These are phyloP conservation scores for Piprites chloris DNA, from an alignment of 2,113 vertebrate species.

Conservation along the genomic window DNA sequence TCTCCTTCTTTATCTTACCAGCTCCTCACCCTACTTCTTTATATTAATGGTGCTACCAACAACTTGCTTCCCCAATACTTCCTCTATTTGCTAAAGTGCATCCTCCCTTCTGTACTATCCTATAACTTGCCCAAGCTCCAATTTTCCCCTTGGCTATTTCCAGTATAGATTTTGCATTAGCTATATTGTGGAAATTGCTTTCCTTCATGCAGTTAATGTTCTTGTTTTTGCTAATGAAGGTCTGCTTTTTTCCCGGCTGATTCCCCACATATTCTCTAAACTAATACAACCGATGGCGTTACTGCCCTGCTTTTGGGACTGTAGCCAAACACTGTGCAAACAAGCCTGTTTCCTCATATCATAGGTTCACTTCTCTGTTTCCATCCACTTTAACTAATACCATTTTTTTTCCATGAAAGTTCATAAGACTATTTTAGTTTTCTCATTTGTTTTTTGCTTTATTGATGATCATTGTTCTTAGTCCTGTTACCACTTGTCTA, in stretches of 20 bases:
- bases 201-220: constrained; percentile 18
- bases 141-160: not conserved
- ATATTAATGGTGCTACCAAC: not conserved
- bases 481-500: not conserved
- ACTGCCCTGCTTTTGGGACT: not conserved
- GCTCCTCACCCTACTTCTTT: not conserved
- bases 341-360: not conserved
- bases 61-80: not conserved
- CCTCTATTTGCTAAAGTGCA: not conserved
- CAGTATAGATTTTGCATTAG: not conserved
- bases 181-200: constrained; percentile 15
- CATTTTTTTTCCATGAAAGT: not conserved
- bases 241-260: not conserved
- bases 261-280: not conserved
- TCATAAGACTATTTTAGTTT: not conserved
- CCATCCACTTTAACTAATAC: not conserved
- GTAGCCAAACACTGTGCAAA: not conserved
- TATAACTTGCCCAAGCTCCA: not conserved
- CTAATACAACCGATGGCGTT: not conserved
- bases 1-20: not conserved
- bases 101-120: not conserved
- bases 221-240: not conserved
- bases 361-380: constrained; percentile 6
- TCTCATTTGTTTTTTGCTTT: not conserved
- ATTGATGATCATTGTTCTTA: not conserved